Conservation (phyloP, 2,113 vertebrate species). For the Odocoileus virginianus region DNA sequence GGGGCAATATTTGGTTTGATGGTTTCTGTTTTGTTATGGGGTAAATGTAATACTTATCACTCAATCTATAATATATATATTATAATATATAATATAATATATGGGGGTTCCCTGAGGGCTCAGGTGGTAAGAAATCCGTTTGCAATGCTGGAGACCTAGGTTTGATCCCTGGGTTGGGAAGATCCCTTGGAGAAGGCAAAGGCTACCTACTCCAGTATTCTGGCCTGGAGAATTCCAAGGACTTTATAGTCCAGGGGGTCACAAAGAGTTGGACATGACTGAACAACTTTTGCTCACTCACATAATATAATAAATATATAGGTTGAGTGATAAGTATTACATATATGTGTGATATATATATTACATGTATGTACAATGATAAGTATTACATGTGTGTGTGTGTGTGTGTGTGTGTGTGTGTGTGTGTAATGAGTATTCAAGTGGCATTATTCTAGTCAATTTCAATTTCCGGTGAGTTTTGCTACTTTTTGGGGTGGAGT, state of each 20-base stretch:
- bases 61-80: background rate
- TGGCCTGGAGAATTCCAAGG: background rate
- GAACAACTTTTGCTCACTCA: background rate
- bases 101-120: background rate
- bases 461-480: background rate
- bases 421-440: background rate
- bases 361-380: background rate
- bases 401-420: accelerated
- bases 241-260: background rate
- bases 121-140: background rate
- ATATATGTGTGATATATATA: background rate
- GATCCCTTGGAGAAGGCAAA: background rate
- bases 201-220: background rate
- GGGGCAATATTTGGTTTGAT: background rate
- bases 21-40: background rate
- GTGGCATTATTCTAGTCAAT: background rate
- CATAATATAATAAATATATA: background rate
- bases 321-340: background rate
- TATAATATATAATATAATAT: background rate
- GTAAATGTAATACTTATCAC: background rate
- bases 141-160: background rate
- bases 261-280: background rate
- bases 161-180: background rate
- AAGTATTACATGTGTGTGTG: background rate
- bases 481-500: background rate